Evolutionary conservation across 2,797 vertebrate species (phyloP), one percentile per base, ranked within the genome.

Genomic region (Sciurus carolinensis): DNA sequence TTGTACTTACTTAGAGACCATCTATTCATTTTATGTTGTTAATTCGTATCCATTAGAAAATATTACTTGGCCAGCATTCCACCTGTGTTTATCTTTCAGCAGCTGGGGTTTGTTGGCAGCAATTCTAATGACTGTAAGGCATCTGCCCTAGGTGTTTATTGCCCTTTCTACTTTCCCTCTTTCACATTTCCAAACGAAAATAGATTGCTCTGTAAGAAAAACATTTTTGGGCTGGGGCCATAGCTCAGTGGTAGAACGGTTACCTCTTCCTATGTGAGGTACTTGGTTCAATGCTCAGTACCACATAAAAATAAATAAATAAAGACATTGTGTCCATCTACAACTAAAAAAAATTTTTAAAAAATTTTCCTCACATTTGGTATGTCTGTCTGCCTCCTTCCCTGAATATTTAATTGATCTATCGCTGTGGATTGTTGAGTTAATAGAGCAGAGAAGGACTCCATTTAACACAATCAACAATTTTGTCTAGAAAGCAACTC

Each of bases 11-110:
- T 50, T 10, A 57, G 92, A 80, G 50, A 22, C 52, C 95, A 14
- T 87, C 73, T 59, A 33, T 77, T 90, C 79, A 36, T 87, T 92
- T 95, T 73, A 47, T 64, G 52, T 94, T 50, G 42, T 64, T 75
- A 75, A 62, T 39, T 90, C 87, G 77, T 14, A 64, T 52, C 26
- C 52, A n/a, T 36, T 33, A 84, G 91, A 59, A 69, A 72, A 50
- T 39, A 1, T 75, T 33, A 10, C 20, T 92, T 57, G 33, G 44
- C 10, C 2, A 28, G 80, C 36, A 20, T 36, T 44, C 72, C 57
- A 67, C 81, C 76, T 69, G 66, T 82, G 42, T 94, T 72, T 90
- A 26, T 77, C 89, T 85, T 86, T 22, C 9, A 39, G 84, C 62
- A 47, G 10, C 18, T 10, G 13, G 36, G 87, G 36, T 22, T 59